Base-by-base conservation (phyloP, 2,888 invertebrate genomes). In the Apamea crenata region DNA sequence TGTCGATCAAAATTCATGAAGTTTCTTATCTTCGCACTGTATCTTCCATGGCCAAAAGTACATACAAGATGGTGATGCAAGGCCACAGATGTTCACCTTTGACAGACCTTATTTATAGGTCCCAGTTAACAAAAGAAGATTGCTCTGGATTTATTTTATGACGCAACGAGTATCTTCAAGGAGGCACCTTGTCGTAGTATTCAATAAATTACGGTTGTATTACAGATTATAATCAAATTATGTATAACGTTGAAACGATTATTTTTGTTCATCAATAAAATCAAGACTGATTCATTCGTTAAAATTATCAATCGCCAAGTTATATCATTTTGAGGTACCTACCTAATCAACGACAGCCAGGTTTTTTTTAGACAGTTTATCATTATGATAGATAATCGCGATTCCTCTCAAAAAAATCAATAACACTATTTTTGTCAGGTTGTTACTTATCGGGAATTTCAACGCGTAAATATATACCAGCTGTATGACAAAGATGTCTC, bases 61-160 rank as follows among this genome's bases (percentile, higher is more conserved):
- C 53, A 53, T 56, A 61, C 61, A 63, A 81, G 83, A 78, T 77
- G 81, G 65, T 79, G 70, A 78, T 74, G 40, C 80, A 83, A 89
- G 78, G 81, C 81, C 77, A 75, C 67, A 75, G 66, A 75, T 63
- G 76, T 83, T 85, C 80, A 85, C 82, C 84, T 88, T 82, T 80
- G 81, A 80, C 78, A 82, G 66, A 81, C 66, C 67, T 78, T 81
- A 86, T 75, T 83, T 65, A 83, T 63, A 66, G 53, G 71, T 61
- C 36, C 25, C 47, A 25, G 77, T 77, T 83, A 82, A 84, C 82
- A 75, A 91, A 87, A 85, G 63, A 81, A 74, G 77, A 74, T 83
- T 77, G 69, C 73, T 80, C 72, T 83, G 56, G 70, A 70, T 88
- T 66, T 70, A 74, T 74, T 63, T 56, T 68, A 63, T 53, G 67